Base-by-base conservation (phyloP, 1,140 invertebrate species). In the Batillaria attramentaria region DNA sequence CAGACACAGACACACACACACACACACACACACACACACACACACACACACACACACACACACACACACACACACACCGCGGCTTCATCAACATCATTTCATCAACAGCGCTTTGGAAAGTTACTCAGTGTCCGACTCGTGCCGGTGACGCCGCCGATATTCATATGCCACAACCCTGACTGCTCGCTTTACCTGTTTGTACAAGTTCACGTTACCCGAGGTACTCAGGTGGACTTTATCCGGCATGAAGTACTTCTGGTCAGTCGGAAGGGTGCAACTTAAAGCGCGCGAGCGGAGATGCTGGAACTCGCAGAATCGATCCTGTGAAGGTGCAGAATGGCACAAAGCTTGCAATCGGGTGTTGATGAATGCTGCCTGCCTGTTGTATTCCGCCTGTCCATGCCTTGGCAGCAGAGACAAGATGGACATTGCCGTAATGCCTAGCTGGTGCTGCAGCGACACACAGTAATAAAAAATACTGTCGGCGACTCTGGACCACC, bases 1-100 rank as follows among this genome's bases (percentile, higher is more conserved):
- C 78, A 77, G 70, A 81, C 79, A 81, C 72, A 77, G 69, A 82
- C 62, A 82, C 79, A 80, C 72, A 81, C 79, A 82, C 62, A 77
- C 78, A 81, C 57, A 70, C 74, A 82, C 78, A 70, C 80, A 68
- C 54, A 79, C 78, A 74, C 78, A 79, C 69, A 79, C 69, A 73
- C 78, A 79, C 78, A 79, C 78, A 79, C 69, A 79, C 69, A 73
- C 78, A 73, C 66, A 62, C 80, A 81, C 77, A 79, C 80, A 81
- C 77, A 81, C 80, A 79, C 77, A 60, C 57, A 60, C 3, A 4
- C 10, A 60, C 57, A 4, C 57, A 4, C 57, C 3, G 31, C 57
- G 31, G 24, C n/a, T 31, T 28, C 57, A 60, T 31, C n/a, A 24
- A 60, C 57, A 60, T 50, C 46, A 50, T 13, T 50, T 10, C 24